Conservation (phyloP, 2,888 invertebrate genomes). For the Dasysyrphus tricinctus region DNA sequence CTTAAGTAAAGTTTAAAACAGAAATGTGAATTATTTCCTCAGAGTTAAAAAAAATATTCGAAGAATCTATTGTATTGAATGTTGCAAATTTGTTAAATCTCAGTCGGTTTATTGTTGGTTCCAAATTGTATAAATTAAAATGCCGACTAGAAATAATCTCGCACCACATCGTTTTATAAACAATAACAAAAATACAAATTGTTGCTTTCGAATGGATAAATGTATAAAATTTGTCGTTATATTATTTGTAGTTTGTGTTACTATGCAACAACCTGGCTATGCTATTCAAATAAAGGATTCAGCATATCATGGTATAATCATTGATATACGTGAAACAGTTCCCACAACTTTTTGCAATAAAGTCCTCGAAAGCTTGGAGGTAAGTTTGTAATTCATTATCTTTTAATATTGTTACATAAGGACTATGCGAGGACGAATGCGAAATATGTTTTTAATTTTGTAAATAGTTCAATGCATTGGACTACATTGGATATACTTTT, state of each 20-base stretch:
- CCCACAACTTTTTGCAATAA: constrained; percentile 36
- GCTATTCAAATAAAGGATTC: constrained; percentile 47
- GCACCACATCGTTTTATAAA: not conserved
- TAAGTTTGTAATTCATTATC: constrained; percentile 1
- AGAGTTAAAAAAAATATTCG: no score
- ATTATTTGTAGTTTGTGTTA: not conserved
- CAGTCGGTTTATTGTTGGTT: not conserved
- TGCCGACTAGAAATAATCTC: not conserved
- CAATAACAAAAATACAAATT: not conserved
- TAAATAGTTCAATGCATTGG: no score
- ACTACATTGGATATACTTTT: no score
- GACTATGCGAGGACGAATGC: not conserved
- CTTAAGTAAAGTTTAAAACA: not conserved
- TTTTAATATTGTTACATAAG: not conserved
- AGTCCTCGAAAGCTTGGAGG: constrained; percentile 59
- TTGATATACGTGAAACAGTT: constrained; percentile 63
- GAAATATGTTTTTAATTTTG: no score
- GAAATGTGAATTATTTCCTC: not conserved
- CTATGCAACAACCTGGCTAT: not conserved
- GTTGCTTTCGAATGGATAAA: not conserved
- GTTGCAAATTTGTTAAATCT: no score
- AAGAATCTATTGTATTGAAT: no score
- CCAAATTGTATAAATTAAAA: not conserved
- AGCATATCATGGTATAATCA: constrained; percentile 55
- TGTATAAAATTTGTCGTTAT: not conserved